Conservation (phyloP, 2,888 invertebrate genomes). For the Scotopteryx bipunctaria region DNA sequence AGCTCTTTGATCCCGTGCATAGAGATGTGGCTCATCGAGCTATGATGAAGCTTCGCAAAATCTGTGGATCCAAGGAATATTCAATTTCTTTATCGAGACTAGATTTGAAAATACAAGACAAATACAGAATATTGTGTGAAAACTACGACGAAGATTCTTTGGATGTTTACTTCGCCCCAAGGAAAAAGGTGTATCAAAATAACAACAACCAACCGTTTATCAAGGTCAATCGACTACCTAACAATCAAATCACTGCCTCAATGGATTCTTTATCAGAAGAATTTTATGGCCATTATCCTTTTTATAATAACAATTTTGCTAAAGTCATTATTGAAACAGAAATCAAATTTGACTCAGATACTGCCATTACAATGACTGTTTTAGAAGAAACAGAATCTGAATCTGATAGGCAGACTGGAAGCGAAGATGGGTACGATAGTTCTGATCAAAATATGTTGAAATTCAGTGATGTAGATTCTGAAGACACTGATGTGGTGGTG, state of each 20-base stretch:
- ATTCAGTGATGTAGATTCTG: slow-evolving; percentile 85
- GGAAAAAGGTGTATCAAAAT: slow-evolving; percentile 55
- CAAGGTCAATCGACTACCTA: slow-evolving; percentile 67
- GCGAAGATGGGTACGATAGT: slow-evolving; percentile 75
- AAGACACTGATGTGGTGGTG: slow-evolving; percentile 81
- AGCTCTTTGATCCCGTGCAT: slow-evolving; percentile 77
- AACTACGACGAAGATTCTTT: slow-evolving; percentile 75
- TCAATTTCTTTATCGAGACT: slow-evolving; percentile 78
- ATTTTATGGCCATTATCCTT: slow-evolving; percentile 72
- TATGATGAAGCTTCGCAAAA: slow-evolving; percentile 86
- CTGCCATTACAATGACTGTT: slow-evolving; percentile 92
- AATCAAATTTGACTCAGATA: slow-evolving; percentile 91
- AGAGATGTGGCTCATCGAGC: slow-evolving; percentile 89
- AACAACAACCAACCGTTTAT: slow-evolving; percentile 59
- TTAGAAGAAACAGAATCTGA: slow-evolving; percentile 86
- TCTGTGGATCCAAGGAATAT: slow-evolving; percentile 87
- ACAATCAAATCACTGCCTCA: slow-evolving; percentile 54
- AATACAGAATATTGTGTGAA: slow-evolving; percentile 72
- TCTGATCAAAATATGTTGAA: slow-evolving; percentile 80
- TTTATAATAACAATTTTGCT: slow-evolving; percentile 76
- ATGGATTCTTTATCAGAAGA: slow-evolving; percentile 84
- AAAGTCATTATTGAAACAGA: slow-evolving; percentile 92
- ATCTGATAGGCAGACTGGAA: slow-evolving; percentile 70
- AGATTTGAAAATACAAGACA: slow-evolving; percentile 77
- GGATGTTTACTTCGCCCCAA: slow-evolving; percentile 74